Evolutionary conservation across 2,113 vertebrate species (phyloP).

Genomic region (Lampris megalopsis): DNA sequence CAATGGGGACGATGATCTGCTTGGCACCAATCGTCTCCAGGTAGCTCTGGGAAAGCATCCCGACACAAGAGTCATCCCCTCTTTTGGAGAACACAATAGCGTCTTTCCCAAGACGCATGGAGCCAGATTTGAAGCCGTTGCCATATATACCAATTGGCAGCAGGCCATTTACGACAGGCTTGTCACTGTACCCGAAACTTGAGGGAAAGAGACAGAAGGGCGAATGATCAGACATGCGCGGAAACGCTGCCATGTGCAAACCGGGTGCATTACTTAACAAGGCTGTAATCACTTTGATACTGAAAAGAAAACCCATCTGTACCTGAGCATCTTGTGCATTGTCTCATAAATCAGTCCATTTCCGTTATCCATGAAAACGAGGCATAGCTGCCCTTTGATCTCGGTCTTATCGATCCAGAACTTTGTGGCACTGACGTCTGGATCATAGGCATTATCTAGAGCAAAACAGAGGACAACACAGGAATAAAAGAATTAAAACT

Average conservation of each 20-base stretch:
- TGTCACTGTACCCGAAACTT: constrained; percentile 98
- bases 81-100: constrained; percentile 95
- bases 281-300: not conserved
- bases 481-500: not conserved
- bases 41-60: constrained; percentile 94
- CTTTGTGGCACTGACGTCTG: constrained; percentile 93
- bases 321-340: constrained; percentile 98
- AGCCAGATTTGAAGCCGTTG: constrained; percentile 98
- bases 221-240: not conserved
- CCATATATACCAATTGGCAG: constrained; percentile 94
- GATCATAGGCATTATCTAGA: constrained; percentile 96
- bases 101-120: constrained; percentile 95
- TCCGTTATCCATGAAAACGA: constrained; percentile 94
- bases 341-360: constrained; percentile 88
- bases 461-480: no score
- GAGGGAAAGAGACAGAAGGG: constrained; percentile 1
- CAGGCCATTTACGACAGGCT: constrained; percentile 84
- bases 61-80: constrained; percentile 85
- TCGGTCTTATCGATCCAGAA: constrained; percentile 96
- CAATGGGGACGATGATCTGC: constrained; percentile 91
- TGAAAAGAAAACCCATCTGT: constrained; percentile 1
- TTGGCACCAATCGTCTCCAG: constrained; percentile 85
- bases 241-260: not conserved
- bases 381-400: constrained; percentile 82
- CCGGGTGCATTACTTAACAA: not conserved